A percentile compares a stretch with the other conserved stretches of the same genome.
Conservation (phyloP, 2,888 invertebrate species). For the Leptopilina myrica region DNA sequence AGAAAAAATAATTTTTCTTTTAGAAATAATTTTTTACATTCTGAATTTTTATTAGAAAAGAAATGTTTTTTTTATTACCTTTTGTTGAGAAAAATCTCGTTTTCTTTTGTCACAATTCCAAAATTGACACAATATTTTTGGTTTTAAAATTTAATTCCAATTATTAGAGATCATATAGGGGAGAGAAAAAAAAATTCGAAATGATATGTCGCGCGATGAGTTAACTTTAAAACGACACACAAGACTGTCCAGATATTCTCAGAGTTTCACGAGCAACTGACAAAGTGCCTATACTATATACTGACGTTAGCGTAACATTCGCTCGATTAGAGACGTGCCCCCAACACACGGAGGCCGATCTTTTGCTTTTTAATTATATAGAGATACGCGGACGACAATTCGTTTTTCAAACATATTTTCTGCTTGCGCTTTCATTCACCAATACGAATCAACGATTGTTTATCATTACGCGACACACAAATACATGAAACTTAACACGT, state of each 20-base stretch:
- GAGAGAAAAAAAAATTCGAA: not conserved
- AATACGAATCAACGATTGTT: not conserved
- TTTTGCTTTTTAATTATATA: constrained; percentile 19
- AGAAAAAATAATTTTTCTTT: too few species aligned
- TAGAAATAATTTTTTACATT: too few species aligned
- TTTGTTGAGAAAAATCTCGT: too few species aligned
- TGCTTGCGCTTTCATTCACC: constrained; percentile 20
- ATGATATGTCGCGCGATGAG: not conserved
- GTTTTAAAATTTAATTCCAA: too few species aligned
- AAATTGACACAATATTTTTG: too few species aligned
- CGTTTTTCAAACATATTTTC: not conserved
- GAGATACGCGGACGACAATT: not conserved
- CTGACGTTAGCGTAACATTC: constrained; percentile 61
- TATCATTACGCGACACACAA: constrained; percentile 11
- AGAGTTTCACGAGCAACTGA: constrained; percentile 60
- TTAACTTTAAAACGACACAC: constrained; percentile 59
- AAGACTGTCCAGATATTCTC: constrained; percentile 60
- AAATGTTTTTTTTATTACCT: too few species aligned
- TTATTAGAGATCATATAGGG: too few species aligned
- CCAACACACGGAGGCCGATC: constrained; percentile 42
- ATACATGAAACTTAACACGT: constrained; percentile 7
- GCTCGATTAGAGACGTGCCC: constrained; percentile 46
- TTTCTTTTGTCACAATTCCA: too few species aligned
- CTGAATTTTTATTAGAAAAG: too few species aligned
- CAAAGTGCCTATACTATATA: not conserved